Conservation (phyloP, 2,888 invertebrate species). For the Leucoma salicis region DNA sequence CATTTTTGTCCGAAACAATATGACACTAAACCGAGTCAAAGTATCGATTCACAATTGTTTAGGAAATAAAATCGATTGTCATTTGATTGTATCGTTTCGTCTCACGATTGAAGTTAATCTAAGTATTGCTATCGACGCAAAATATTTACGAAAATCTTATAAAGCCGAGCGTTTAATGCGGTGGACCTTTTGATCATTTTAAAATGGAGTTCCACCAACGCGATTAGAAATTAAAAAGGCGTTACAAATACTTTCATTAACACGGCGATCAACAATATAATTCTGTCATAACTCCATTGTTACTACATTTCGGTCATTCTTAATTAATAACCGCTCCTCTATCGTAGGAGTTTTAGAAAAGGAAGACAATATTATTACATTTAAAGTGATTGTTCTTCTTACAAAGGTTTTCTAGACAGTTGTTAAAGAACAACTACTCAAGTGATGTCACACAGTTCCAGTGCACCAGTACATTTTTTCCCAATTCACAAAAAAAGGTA, state of each 20-base stretch:
- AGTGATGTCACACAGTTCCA: no score
- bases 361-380: no score
- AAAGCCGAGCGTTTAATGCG: slow-evolving; percentile 46
- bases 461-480: no score
- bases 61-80: slow-evolving; percentile 53
- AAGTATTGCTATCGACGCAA: slow-evolving; percentile 53
- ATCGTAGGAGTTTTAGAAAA: no score
- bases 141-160: slow-evolving; percentile 68
- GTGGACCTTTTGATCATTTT: slow-evolving; percentile 56
- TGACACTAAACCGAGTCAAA: slow-evolving; percentile 40
- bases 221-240: slow-evolving; percentile 12
- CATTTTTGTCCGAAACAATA: slow-evolving; percentile 33
- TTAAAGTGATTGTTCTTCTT: no score
- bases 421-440: no score
- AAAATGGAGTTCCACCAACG: slow-evolving; percentile 38
- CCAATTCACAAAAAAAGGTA: no score
- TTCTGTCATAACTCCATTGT: no score
- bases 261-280: background rate
- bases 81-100: slow-evolving; percentile 50
- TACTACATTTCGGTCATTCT: no score
- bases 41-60: slow-evolving; percentile 48
- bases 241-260: background rate
- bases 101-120: slow-evolving; percentile 56
- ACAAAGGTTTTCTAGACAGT: no score
- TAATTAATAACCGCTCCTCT: no score